Percentiles rank a stretch among this genome's conserved stretches.
phyloP scores from a whole-genome alignment of 2,113 vertebrate species.

The Pycnonotus jocosus region DNA sequence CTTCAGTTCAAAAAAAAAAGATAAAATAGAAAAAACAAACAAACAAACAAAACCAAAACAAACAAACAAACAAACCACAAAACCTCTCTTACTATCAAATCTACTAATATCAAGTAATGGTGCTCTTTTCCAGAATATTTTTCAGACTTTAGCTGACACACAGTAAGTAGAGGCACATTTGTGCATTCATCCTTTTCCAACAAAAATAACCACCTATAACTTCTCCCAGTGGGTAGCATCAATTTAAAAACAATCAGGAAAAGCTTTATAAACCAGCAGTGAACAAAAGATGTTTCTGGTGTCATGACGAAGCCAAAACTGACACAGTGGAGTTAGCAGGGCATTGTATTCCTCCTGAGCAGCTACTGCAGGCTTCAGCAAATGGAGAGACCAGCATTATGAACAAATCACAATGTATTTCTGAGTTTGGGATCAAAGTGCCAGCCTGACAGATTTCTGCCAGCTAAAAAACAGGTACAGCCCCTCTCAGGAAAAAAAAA shows the following conservation, averaged over 20 bases:
- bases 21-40: background rate
- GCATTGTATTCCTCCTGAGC: background rate
- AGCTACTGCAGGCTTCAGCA: conserved; percentile 28
- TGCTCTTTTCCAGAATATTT: background rate
- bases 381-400: background rate
- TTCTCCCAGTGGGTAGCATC: background rate
- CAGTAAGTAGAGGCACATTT: background rate
- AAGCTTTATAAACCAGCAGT: background rate
- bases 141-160: background rate
- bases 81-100: background rate
- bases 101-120: background rate
- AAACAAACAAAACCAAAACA: too few relatives aligned
- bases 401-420: background rate
- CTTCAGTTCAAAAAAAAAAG: background rate
- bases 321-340: background rate
- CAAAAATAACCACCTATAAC: background rate
- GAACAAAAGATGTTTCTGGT: conserved; percentile 37
- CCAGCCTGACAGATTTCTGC: background rate
- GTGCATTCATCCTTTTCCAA: background rate
- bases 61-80: too few relatives aligned
- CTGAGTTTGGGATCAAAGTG: background rate
- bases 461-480: background rate
- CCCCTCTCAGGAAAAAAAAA: background rate
- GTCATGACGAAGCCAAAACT: background rate
- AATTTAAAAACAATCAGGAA: conserved; percentile 35